Conservation (phyloP, 2,888 invertebrate species). For the Isotomurus palustris region DNA sequence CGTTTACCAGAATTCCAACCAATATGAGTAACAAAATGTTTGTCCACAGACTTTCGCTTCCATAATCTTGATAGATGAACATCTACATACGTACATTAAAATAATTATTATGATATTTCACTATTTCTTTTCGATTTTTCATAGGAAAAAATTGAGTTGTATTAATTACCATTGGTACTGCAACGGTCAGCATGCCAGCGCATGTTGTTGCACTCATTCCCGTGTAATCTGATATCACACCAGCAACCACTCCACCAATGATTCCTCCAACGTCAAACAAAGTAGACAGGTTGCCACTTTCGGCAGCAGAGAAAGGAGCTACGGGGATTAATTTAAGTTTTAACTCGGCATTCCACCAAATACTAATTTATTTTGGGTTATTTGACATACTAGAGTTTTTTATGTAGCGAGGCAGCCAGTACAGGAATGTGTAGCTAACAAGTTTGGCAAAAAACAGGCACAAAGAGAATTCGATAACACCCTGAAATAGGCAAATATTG, state of each 20-base stretch:
- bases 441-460: constrained; percentile 94
- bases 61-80: constrained; percentile 71
- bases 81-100: constrained; percentile 56
- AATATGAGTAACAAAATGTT: constrained; percentile 67
- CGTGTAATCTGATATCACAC: constrained; percentile 73
- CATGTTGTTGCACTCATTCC: constrained; percentile 87
- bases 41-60: constrained; percentile 58
- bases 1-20: constrained; percentile 83
- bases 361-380: too few species aligned
- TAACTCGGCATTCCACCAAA: too few species aligned
- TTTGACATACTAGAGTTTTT: constrained; percentile 77
- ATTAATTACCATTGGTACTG: constrained; percentile 71
- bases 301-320: constrained; percentile 64
- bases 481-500: constrained; percentile 52
- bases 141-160: too few species aligned
- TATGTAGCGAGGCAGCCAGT: constrained; percentile 91
- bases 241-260: constrained; percentile 80
- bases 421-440: constrained; percentile 94
- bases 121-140: neutral
- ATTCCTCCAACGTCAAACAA: constrained; percentile 89
- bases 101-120: neutral
- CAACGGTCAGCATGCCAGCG: constrained; percentile 68
- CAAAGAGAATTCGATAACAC: constrained; percentile 87
- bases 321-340: constrained; percentile 32
- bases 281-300: constrained; percentile 72